phyloP scores from a whole-genome alignment of 2,113 vertebrate genomes.

The Corythornis vintsioides region DNA sequence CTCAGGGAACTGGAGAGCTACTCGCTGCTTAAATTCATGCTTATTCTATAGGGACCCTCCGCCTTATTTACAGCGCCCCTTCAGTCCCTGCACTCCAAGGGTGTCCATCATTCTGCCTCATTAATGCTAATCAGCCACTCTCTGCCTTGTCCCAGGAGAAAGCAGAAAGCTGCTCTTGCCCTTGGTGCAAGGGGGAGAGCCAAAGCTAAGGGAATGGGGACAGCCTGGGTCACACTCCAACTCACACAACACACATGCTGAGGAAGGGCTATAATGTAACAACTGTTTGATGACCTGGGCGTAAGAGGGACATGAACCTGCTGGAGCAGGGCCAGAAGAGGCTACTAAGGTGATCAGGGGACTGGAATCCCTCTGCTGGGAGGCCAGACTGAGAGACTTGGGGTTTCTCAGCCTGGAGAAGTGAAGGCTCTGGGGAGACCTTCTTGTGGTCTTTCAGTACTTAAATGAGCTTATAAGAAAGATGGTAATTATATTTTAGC shows the following conservation, averaged over 20 bases:
- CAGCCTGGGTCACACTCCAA: neutral
- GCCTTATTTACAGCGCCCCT: neutral
- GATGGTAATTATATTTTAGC: too few species aligned
- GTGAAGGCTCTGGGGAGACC: too few species aligned
- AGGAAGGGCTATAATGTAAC: neutral
- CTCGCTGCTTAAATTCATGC: neutral
- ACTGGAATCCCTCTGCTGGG: too few species aligned
- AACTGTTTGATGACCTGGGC: neutral
- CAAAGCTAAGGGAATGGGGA: neutral
- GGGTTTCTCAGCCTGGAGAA: too few species aligned
- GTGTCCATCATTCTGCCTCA: neutral
- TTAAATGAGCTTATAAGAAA: too few species aligned
- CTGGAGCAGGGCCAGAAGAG: too few species aligned
- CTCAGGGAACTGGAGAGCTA: neutral
- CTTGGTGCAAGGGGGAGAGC: neutral
- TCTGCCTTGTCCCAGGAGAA: neutral
- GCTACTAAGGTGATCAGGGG: too few species aligned
- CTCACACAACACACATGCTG: rapidly evolving
- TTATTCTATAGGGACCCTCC: neutral
- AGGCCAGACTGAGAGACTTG: too few species aligned
- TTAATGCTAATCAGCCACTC: neutral
- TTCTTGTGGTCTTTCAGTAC: too few species aligned
- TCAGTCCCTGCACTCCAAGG: rapidly evolving
- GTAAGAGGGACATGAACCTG: neutral
- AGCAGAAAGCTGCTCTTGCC: neutral